A percentile compares a stretch with the other conserved stretches of the same genome.
Evolutionary conservation across 2,797 vertebrate species (phyloP).

Genomic region (Myotis findleyi): DNA sequence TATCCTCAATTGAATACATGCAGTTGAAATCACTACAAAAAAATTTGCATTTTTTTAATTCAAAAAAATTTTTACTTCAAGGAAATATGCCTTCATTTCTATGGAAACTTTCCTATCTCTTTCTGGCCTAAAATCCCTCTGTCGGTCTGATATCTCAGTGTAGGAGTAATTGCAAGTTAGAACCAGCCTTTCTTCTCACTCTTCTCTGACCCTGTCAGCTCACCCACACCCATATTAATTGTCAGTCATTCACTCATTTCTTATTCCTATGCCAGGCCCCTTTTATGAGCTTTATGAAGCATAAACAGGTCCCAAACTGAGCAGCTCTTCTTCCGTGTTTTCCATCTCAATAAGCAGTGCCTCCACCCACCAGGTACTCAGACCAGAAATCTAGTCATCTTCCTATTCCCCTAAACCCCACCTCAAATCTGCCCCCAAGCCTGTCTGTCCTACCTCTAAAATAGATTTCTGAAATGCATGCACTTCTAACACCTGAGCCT

Average conservation of each 20-base stretch:
- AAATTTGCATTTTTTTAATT: background rate
- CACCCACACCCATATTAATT: background rate
- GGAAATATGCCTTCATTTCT: background rate
- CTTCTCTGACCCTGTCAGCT: background rate
- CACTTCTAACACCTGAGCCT: background rate
- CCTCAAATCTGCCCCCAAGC: background rate
- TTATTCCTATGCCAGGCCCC: background rate
- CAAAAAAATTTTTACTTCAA: background rate
- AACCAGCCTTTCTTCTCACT: background rate
- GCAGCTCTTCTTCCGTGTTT: background rate
- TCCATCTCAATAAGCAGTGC: background rate
- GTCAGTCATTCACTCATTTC: background rate
- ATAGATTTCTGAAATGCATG: background rate
- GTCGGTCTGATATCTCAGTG: background rate
- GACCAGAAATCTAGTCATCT: background rate
- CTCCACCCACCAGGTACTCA: background rate
- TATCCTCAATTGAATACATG: rapidly evolving
- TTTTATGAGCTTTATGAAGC: background rate
- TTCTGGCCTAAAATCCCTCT: background rate
- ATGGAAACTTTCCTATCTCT: background rate
- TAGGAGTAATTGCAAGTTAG: background rate
- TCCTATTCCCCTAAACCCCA: background rate
- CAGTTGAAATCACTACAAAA: background rate
- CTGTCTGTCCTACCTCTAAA: background rate
- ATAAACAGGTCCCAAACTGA: background rate